Evolutionary conservation across 2,113 vertebrate species (phyloP).

Genomic region (Podarcis muralis): DNA sequence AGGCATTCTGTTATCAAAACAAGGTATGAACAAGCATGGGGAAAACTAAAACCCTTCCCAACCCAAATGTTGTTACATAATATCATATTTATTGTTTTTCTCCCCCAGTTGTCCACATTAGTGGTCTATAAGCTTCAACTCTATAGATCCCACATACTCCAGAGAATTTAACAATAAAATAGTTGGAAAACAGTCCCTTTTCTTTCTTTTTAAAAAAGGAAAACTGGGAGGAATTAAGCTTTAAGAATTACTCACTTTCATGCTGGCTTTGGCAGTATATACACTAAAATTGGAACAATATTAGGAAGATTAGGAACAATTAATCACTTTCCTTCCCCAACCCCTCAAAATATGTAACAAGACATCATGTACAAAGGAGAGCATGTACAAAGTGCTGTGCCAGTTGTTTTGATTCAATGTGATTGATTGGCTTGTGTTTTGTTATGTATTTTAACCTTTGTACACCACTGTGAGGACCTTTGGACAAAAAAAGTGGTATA

Average conservation of each 20-base stretch:
- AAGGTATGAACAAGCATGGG: slow-evolving; percentile 4
- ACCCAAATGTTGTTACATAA: not conserved
- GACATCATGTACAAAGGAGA: not conserved
- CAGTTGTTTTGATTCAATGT: too few species aligned
- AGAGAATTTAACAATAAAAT: slow-evolving; percentile 50
- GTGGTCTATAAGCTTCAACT: slow-evolving; percentile 13
- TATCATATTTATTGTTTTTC: slow-evolving; percentile 55
- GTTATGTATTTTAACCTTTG: not conserved
- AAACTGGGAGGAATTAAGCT: slow-evolving; percentile 30
- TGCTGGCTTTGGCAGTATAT: too few species aligned
- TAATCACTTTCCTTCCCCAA: not conserved
- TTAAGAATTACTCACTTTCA: too few species aligned
- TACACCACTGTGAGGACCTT: too few species aligned
- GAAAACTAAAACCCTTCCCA: not conserved
- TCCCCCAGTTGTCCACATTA: slow-evolving; percentile 47
- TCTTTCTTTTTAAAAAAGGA: slow-evolving; percentile 23
- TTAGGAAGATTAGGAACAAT: too few species aligned
- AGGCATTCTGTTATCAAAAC: slow-evolving; percentile 52
- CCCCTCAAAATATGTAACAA: not conserved
- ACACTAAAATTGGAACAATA: too few species aligned
- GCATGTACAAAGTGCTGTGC: not conserved
- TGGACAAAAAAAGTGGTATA: not conserved
- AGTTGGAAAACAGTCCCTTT: slow-evolving; percentile 34
- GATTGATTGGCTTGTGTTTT: not conserved
- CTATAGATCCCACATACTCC: slow-evolving; percentile 11